Conservation (phyloP, 2,113 vertebrate genomes). For the Diglossa brunneiventris region DNA sequence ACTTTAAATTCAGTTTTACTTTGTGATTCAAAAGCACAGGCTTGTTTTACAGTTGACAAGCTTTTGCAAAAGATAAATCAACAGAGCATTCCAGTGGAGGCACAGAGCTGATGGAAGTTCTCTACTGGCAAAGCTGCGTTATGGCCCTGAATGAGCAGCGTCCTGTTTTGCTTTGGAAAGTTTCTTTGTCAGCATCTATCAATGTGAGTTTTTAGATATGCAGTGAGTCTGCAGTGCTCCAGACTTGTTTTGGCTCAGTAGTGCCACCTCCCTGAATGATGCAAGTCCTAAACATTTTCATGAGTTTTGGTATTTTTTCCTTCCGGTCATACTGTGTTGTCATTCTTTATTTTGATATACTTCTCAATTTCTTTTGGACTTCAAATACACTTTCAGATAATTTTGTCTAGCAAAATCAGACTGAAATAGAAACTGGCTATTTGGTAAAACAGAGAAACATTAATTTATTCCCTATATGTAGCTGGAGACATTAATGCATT, state of each 20-base stretch:
- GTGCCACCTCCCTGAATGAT: background rate
- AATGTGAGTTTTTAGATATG: background rate
- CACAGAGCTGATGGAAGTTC: background rate
- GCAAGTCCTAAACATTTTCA: background rate
- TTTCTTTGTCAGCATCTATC: background rate
- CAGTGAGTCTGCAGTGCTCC: background rate
- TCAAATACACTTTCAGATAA: background rate
- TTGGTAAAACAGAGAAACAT: background rate
- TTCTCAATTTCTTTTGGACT: background rate
- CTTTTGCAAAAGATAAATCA: conserved; percentile 19
- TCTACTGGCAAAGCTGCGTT: background rate
- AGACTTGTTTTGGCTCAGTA: background rate
- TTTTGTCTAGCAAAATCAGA: background rate
- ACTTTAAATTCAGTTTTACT: background rate
- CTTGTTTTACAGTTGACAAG: background rate
- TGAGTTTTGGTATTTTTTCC: background rate
- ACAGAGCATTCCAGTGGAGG: background rate
- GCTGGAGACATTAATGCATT: background rate
- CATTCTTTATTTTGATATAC: background rate
- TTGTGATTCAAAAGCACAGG: background rate
- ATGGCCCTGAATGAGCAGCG: background rate
- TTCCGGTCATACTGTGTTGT: background rate
- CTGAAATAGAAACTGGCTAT: background rate
- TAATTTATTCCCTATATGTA: background rate
- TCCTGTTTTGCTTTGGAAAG: background rate